Evolutionary conservation across 2,113 vertebrate species (phyloP).

Genomic region (Labeo rohita): DNA sequence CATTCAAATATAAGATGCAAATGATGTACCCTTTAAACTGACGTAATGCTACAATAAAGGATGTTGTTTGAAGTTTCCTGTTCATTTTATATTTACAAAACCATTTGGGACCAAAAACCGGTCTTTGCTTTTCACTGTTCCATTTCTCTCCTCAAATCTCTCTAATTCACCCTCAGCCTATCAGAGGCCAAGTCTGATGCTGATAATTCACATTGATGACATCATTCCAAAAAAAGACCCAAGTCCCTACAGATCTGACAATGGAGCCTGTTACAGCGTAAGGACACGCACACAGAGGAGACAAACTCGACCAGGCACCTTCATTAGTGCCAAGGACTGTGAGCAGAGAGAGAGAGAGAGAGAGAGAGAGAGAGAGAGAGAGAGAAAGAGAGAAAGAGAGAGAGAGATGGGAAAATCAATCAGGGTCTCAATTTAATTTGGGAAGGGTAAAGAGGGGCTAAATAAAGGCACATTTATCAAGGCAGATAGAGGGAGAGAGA

Average conservation of each 20-base stretch:
- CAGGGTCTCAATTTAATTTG: slow-evolving; percentile 51
- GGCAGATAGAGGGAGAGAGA: background rate
- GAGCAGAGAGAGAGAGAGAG: background rate
- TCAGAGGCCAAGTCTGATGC: slow-evolving; percentile 6
- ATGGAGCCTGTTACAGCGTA: background rate
- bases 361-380: background rate
- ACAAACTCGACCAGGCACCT: slow-evolving; percentile 4
- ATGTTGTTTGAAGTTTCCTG: background rate
- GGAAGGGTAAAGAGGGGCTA: slow-evolving; percentile 46
- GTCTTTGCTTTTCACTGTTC: background rate
- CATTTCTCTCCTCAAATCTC: background rate
- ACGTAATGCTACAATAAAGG: background rate
- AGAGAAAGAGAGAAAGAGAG: background rate
- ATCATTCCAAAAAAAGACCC: slow-evolving; percentile 2
- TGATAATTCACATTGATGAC: background rate
- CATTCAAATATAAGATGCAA: slow-evolving; percentile 15
- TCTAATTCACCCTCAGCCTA: background rate
- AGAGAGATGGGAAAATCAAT: slow-evolving; percentile 44
- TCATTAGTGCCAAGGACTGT: slow-evolving; percentile 30
- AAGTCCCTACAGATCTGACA: background rate
- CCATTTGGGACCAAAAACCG: background rate
- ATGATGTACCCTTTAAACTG: background rate
- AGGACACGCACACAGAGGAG: background rate
- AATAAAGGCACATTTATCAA: slow-evolving; percentile 45
- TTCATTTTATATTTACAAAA: background rate